Evolutionary conservation across 2,113 vertebrate genomes (phyloP).

Genomic region (Cheilinus undulatus): DNA sequence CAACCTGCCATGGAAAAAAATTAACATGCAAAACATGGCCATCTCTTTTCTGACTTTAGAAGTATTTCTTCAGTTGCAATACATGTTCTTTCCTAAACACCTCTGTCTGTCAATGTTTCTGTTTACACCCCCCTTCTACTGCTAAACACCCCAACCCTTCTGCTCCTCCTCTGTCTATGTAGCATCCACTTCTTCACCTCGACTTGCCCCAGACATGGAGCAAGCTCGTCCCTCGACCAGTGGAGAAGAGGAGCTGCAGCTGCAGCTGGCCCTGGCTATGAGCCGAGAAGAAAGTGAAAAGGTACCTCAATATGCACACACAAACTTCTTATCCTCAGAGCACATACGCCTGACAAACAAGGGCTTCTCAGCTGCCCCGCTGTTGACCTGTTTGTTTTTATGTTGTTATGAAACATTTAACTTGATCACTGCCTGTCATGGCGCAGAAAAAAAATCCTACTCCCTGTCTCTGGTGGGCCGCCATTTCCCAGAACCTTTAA

Average conservation of each 20-base stretch:
- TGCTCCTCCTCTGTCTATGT: constrained; percentile 48
- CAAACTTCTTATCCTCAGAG: constrained; percentile 18
- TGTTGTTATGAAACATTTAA: constrained; percentile 46
- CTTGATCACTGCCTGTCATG: constrained; percentile 13
- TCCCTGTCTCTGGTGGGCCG: constrained; percentile 20
- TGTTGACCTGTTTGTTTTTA: constrained; percentile 39
- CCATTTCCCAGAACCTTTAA: constrained; percentile 57
- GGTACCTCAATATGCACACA: constrained; percentile 79
- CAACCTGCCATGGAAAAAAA: constrained; percentile 66
- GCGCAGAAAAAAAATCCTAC: constrained; percentile 12
- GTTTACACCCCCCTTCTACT: constrained; percentile 3
- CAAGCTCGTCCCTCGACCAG: constrained; percentile 92
- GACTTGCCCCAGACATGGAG: constrained; percentile 90
- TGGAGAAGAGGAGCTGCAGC: constrained; percentile 95
- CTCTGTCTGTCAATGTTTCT: constrained; percentile 32
- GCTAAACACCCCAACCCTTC: constrained; percentile 15
- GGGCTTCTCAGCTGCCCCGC: constrained; percentile 26
- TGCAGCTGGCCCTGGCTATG: constrained; percentile 96
- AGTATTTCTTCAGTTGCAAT: constrained; percentile 42
- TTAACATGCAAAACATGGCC: constrained; percentile 77
- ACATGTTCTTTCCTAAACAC: neutral
- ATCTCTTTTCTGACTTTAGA: constrained; percentile 57
- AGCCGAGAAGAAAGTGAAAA: constrained; percentile 96
- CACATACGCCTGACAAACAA: constrained; percentile 42
- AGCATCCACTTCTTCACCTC: constrained; percentile 90